These are phyloP conservation scores for Acanthurus lineatus DNA, from an alignment of 2,797 vertebrate species.

Conservation along the genomic window DNA sequence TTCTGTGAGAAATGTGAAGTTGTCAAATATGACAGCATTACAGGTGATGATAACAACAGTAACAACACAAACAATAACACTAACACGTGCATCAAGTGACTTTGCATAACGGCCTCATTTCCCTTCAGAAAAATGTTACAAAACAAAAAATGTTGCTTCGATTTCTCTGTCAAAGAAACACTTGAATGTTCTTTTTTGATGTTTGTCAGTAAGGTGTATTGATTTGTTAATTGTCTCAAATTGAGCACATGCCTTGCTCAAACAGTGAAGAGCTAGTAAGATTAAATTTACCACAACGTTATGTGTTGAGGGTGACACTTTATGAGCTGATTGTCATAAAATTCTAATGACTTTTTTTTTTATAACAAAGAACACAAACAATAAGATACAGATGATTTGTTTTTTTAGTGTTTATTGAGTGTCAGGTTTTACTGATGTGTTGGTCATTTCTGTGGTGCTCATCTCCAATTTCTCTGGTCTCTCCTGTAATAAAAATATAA, in stretches of 20 bases:
- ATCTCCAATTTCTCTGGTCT: constrained; percentile 13
- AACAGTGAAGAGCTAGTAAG: background rate
- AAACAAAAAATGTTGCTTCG: too few species aligned
- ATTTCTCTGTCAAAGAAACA: too few species aligned
- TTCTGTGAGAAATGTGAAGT: background rate
- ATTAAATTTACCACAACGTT: background rate
- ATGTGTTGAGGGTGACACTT: background rate
- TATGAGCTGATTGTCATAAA: background rate
- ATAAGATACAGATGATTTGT: background rate
- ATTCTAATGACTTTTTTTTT: background rate
- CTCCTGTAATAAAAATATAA: constrained; percentile 40
- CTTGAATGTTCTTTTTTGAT: too few species aligned
- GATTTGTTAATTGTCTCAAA: background rate
- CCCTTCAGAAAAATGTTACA: too few species aligned
- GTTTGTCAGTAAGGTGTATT: background rate
- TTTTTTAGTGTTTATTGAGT: constrained; percentile 45
- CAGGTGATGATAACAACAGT: too few species aligned
- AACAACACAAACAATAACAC: too few species aligned
- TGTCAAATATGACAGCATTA: background rate
- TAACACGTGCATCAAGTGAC: too few species aligned
- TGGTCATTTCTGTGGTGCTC: background rate
- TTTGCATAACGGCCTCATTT: too few species aligned
- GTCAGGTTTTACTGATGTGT: constrained; percentile 12
- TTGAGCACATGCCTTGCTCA: background rate
- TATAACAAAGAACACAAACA: constrained; percentile 21